A percentile compares a stretch with the other conserved stretches of the same genome.
phyloP scores from a whole-genome alignment of 2,797 vertebrate genomes.

The Onychomys torridus region DNA sequence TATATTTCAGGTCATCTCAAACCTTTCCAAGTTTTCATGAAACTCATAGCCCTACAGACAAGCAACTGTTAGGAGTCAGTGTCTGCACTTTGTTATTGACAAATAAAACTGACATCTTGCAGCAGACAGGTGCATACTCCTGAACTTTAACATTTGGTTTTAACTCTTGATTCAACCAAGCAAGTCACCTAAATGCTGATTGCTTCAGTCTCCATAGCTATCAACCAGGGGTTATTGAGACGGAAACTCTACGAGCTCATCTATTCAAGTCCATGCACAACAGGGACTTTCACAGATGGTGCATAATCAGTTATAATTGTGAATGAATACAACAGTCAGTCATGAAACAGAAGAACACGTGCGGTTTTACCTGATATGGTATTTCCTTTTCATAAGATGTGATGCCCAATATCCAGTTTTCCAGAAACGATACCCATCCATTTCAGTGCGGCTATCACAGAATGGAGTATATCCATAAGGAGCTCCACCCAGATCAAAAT shows the following conservation, averaged over 20 bases:
- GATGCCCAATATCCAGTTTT: slow-evolving; percentile 98
- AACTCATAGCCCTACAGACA: background rate
- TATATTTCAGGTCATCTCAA: background rate
- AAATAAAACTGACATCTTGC: background rate
- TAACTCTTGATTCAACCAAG: background rate
- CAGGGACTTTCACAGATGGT: background rate
- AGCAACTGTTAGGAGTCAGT: background rate
- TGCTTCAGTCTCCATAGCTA: background rate
- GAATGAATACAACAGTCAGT: background rate
- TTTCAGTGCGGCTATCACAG: slow-evolving; percentile 96
- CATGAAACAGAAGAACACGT: background rate
- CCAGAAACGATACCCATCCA: slow-evolving; percentile 99
- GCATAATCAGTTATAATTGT: background rate
- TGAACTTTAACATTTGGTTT: background rate
- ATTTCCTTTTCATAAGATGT: slow-evolving; percentile 94
- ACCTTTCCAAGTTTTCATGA: background rate
- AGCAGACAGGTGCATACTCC: background rate
- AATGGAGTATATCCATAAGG: slow-evolving; percentile 98
- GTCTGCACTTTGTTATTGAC: background rate
- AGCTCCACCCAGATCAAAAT: slow-evolving; percentile 94
- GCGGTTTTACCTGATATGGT: slow-evolving; percentile 94
- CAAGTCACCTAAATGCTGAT: background rate
- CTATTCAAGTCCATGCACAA: background rate
- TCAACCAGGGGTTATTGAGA: background rate
- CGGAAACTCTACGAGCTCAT: background rate